phyloP scores from a whole-genome alignment of 2,888 invertebrate species.

The Phoronis australis region DNA sequence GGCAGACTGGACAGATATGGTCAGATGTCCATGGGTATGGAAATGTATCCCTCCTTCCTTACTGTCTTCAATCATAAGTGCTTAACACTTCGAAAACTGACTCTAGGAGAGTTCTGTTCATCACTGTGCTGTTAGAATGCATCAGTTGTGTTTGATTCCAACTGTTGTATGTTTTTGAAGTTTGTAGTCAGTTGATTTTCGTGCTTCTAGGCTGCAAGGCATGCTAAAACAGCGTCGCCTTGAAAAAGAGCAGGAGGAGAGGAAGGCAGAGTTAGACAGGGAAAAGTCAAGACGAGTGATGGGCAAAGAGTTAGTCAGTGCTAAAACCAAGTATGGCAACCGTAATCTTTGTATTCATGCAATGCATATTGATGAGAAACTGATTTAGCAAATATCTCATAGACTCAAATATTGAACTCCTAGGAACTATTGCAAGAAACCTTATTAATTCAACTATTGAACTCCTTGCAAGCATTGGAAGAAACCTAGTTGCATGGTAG shows the following conservation, averaged over 20 bases:
- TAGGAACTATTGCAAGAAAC: background rate
- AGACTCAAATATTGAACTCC: background rate
- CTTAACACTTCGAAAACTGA: background rate
- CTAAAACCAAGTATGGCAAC: slow-evolving; percentile 64
- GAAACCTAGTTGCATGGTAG: too few species aligned
- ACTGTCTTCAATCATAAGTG: background rate
- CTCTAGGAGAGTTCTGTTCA: too few species aligned
- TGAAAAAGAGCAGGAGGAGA: slow-evolving; percentile 81
- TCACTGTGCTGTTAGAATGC: too few species aligned
- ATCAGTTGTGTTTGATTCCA: too few species aligned
- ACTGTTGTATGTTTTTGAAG: too few species aligned
- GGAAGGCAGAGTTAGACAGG: slow-evolving; percentile 69
- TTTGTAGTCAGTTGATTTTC: too few species aligned
- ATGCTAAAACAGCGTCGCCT: slow-evolving; percentile 71
- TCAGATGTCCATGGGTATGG: too few species aligned
- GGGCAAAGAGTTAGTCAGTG: slow-evolving; percentile 75
- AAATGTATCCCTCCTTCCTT: too few species aligned
- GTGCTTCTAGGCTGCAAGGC: slow-evolving; percentile 60
- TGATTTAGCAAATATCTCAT: background rate
- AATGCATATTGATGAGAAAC: too few species aligned
- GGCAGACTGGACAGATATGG: too few species aligned
- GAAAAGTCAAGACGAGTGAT: slow-evolving; percentile 62
- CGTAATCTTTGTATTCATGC: too few species aligned
- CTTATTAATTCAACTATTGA: background rate
- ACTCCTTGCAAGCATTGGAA: too few species aligned